These are phyloP conservation scores for Eupleurogrammus muticus DNA, from an alignment of 2,797 vertebrate genomes.

Conservation along the genomic window DNA sequence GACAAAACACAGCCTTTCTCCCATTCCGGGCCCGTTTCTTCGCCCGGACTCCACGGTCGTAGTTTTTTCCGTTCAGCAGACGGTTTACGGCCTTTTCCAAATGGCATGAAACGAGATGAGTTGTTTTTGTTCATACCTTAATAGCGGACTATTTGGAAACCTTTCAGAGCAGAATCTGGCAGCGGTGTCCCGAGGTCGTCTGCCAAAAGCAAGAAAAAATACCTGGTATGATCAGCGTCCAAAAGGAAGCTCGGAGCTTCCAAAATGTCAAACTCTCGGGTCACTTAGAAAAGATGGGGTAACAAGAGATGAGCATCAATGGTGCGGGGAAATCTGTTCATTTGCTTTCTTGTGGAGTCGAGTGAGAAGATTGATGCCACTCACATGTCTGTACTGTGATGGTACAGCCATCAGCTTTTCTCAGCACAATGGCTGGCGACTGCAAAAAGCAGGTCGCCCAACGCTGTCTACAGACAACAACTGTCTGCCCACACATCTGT, in stretches of 20 bases:
- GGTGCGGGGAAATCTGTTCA: background rate
- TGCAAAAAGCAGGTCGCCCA: background rate
- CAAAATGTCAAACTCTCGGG: background rate
- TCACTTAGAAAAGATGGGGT: constrained; percentile 2
- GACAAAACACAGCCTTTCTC: constrained; percentile 49
- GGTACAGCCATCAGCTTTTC: background rate
- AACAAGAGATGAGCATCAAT: background rate
- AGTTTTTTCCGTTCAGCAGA: constrained; percentile 16
- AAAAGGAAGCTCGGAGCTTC: background rate
- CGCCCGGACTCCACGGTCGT: background rate
- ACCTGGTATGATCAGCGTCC: background rate
- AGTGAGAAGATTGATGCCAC: background rate
- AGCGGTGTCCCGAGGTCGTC: background rate
- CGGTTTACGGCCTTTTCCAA: constrained; percentile 11
- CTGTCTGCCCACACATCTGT: background rate
- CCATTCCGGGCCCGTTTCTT: constrained; percentile 15
- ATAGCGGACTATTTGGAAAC: constrained; percentile 21
- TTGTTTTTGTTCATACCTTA: constrained; percentile 19
- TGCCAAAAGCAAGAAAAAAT: constrained; percentile 25
- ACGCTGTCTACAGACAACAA: background rate
- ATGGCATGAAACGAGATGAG: constrained; percentile 13
- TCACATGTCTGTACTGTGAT: background rate
- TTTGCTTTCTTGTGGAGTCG: background rate
- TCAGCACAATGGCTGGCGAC: background rate
- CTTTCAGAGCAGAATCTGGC: constrained; percentile 19